These are phyloP conservation scores for Psylliodes chrysocephalus DNA, from an alignment of 2,888 invertebrate genomes.

Conservation along the genomic window DNA sequence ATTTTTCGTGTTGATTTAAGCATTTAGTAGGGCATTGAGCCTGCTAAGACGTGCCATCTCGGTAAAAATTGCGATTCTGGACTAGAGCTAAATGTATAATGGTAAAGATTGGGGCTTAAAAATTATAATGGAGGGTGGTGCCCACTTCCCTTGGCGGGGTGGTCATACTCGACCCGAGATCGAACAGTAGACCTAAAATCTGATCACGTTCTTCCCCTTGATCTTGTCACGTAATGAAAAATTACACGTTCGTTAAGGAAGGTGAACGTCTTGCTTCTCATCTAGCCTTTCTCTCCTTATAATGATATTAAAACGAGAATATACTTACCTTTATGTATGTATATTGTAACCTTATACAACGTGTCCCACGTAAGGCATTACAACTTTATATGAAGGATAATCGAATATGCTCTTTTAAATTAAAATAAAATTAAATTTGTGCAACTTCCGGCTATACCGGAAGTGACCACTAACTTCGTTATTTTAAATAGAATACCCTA, in stretches of 20 bases:
- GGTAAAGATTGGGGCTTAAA: slow-evolving; percentile 79
- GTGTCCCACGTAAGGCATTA: too few species aligned
- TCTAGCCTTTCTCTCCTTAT: slow-evolving; percentile 16
- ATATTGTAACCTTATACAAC: too few species aligned
- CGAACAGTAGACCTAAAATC: slow-evolving; percentile 62
- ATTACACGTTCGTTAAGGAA: slow-evolving; percentile 65
- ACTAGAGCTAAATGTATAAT: slow-evolving; percentile 78
- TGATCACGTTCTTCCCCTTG: slow-evolving; percentile 67
- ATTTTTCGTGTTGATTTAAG: slow-evolving; percentile 79
- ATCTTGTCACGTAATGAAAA: slow-evolving; percentile 78
- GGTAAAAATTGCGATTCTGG: slow-evolving; percentile 78
- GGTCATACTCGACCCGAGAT: slow-evolving; percentile 37
- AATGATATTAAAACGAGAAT: background rate
- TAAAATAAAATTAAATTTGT: too few species aligned
- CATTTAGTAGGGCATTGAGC: slow-evolving; percentile 69
- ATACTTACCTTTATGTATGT: too few species aligned
- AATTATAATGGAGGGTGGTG: slow-evolving; percentile 72
- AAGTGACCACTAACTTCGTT: too few species aligned
- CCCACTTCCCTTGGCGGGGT: slow-evolving; percentile 35
- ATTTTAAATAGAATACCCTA: too few species aligned
- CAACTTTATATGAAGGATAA: too few species aligned
- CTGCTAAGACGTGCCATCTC: slow-evolving; percentile 73
- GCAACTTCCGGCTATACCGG: too few species aligned
- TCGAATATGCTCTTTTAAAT: too few species aligned
- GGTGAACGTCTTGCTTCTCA: slow-evolving; percentile 35